Base-by-base conservation (phyloP, 2,113 vertebrate species). In the Microtus ochrogaster region DNA sequence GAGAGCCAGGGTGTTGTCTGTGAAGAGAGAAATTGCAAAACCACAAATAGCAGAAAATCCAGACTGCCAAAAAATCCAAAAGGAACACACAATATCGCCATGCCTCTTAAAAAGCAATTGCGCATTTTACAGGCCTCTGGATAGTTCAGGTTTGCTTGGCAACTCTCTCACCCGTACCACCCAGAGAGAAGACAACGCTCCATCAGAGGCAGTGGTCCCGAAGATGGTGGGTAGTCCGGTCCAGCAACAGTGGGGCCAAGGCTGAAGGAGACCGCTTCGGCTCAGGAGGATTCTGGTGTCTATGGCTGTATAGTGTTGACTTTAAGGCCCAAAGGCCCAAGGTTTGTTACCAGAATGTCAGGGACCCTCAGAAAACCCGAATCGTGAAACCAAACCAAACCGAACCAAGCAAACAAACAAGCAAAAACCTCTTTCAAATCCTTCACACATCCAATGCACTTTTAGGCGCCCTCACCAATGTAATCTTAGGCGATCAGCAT, bases 51-150 rank as follows among this genome's bases (percentile, higher is more conserved):
- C 96, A 97, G 95, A 97, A 96, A 97, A 94, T 93, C 55, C 26
- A 97, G 95, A 95, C 98, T 97, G 98, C 98, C 98, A 96, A 95
- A 97, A 89, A 97, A 96, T 93, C 28, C 28, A 89, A 97, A 96
- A 97, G 97, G 94, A 97, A 97, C 97, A 96, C 92, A 97, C 97
- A 94, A 94, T 96, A 97, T 98, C 96, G 92, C 94, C 96, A 96
- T 91, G 96, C 96, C 98, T 98, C 97, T 97, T 98, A 97, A 97
- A 98, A 97, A 97, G 97, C 97, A 97, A 97, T 97, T 97, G 98
- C 3, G 82, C 97, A 94, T 97, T 98, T 98, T 96, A 97, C 72
- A 95, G 96, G 89, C 89, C 98, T 97, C 97, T 94, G 94, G 98
- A 63, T 95, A 95, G 95, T 95, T 97, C 97, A 98, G 98, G 98